Evolutionary conservation across 1,140 invertebrate species (phyloP).

Genomic region (Nylanderia fulva): DNA sequence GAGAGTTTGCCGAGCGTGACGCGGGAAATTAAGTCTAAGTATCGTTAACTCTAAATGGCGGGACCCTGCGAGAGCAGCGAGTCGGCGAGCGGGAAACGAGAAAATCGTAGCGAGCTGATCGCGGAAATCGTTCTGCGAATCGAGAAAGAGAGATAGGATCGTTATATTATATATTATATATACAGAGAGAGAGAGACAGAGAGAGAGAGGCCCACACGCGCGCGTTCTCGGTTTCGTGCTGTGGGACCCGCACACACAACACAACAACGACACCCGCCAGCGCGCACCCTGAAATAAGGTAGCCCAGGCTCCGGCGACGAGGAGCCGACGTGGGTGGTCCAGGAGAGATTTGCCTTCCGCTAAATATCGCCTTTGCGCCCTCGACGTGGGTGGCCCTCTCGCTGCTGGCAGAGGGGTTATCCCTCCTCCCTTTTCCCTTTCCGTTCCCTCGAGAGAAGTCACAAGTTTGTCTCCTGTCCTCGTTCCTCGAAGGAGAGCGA

Average conservation of each 20-base stretch:
- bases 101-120: background rate
- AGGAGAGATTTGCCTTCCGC: slow-evolving; percentile 85
- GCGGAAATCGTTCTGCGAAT: slow-evolving; percentile 23
- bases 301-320: slow-evolving; percentile 72
- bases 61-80: too few relatives aligned
- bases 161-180: slow-evolving; percentile 18
- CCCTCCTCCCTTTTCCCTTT: slow-evolving; percentile 67
- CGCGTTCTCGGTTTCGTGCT: slow-evolving; percentile 41
- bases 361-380: slow-evolving; percentile 85
- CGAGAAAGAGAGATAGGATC: background rate
- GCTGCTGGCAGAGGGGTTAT: slow-evolving; percentile 69
- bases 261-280: slow-evolving; percentile 49
- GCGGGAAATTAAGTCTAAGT: background rate
- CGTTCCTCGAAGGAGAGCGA: slow-evolving; percentile 62
- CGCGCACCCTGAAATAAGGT: slow-evolving; percentile 81
- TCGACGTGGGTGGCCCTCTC: slow-evolving; percentile 84
- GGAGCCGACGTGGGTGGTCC: slow-evolving; percentile 82
- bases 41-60: background rate
- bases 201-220: slow-evolving; percentile 24
- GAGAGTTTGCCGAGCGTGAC: background rate
- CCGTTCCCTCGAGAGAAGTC: slow-evolving; percentile 51
- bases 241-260: slow-evolving; percentile 50
- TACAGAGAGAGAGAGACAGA: slow-evolving; percentile 34
- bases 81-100: too few relatives aligned
- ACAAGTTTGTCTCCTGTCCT: slow-evolving; percentile 75